Base-by-base conservation (phyloP, 2,888 invertebrate species). In the Sacculina carcini region DNA sequence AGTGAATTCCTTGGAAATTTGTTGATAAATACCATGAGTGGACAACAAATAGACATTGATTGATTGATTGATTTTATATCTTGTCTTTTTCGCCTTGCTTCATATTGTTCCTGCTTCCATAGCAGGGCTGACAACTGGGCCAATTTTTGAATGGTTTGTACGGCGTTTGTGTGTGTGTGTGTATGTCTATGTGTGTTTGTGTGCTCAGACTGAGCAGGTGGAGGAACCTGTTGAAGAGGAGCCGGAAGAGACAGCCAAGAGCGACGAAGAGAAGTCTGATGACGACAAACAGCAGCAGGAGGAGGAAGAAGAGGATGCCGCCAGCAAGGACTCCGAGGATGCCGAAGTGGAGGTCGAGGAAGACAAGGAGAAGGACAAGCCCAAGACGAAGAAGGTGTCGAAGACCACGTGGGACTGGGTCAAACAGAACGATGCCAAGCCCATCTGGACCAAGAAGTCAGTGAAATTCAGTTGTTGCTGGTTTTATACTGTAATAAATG, bases 361-460 rank as follows among this genome's bases (percentile, higher is more conserved):
- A 54, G 74, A 75, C 39, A 75, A 77, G 53, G 71, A 73, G 52
- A 63, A 66, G 48, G 61, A 65, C n/a, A 76, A 78, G 62, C 76
- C 79, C 38, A 84, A 85, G 66, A 83, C 82, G 21, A 89, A 86
- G 62, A 82, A 76, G 60, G 77, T 87, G 0, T 81, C 87, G 57
- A 92, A 92, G 66, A 98, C 96, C 0, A 76, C 87, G 26, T 96
- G 92, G 87, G 94, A 98, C 64, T 99, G 96, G 96, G 81, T 85
- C 65, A 69, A 89, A 36, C 51, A 96, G 64, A 98, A 98, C 66
- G 85, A 87, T 63, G 83, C 85, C 63, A 98, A 98, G 70, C 98
- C 98, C 19, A 86, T 99, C 64, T 98, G 98, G 98, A 92, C 92
- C 23, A 73, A 90, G 61, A 96, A 94, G 73, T 76, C 68, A 61